Evolutionary conservation across 2,888 invertebrate species (phyloP).

Genomic region (Willowsia nigromaculata): DNA sequence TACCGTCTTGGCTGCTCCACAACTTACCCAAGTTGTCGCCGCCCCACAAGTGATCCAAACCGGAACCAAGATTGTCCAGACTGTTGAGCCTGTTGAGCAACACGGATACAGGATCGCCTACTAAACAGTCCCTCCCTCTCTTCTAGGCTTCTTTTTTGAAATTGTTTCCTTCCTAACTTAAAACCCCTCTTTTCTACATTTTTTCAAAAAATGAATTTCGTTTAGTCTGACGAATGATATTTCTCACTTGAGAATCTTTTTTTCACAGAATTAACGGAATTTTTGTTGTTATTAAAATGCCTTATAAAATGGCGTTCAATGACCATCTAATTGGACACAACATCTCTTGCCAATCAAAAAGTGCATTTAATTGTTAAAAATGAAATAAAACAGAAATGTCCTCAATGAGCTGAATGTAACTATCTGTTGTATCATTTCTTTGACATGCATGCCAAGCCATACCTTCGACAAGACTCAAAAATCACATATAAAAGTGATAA

Average conservation of each 20-base stretch:
- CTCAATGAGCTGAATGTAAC: conserved; percentile 9
- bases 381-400: conserved; percentile 49
- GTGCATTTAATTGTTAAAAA: conserved; percentile 25
- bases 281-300: conserved; percentile 17
- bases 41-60: conserved; percentile 72
- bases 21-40: conserved; percentile 33
- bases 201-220: not conserved
- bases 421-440: not conserved
- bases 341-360: not conserved
- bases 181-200: conserved; percentile 27
- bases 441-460: too few relatives aligned
- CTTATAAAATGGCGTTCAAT: conserved; percentile 12
- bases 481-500: too few relatives aligned
- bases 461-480: too few relatives aligned
- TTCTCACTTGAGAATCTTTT: not conserved
- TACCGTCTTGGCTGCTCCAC: conserved; percentile 41
- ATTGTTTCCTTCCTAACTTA: conserved; percentile 59
- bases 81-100: conserved; percentile 79
- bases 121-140: conserved; percentile 73
- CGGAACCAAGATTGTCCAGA: conserved; percentile 75
- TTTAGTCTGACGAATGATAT: not conserved
- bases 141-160: not conserved
- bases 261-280: not conserved
- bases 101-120: conserved; percentile 79
- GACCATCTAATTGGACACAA: conserved; percentile 40